Evolutionary conservation across 2,888 invertebrate species (phyloP).

Genomic region (Fragum sueziense): DNA sequence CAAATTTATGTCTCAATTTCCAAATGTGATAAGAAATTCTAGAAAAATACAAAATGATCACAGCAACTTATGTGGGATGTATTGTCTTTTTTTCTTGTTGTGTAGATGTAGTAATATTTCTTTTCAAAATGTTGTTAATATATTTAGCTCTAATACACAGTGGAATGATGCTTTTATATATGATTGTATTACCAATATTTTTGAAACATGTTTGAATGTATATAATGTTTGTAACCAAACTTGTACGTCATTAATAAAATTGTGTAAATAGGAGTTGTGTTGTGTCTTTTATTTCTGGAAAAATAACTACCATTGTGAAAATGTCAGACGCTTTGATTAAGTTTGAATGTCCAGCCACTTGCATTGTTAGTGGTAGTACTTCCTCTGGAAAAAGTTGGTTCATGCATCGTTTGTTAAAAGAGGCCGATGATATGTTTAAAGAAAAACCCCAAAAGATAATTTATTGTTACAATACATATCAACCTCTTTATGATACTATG

Average conservation of each 20-base stretch:
- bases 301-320: neutral
- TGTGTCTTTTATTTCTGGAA: neutral
- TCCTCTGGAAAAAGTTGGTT: constrained; percentile 46
- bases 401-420: constrained; percentile 38
- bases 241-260: constrained; percentile 39
- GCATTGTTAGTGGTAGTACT: constrained; percentile 42
- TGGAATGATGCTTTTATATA: constrained; percentile 48
- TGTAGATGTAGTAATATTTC: constrained; percentile 35
- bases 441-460: constrained; percentile 30
- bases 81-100: constrained; percentile 48
- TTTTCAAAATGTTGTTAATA: constrained; percentile 47
- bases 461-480: constrained; percentile 43
- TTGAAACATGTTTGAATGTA: constrained; percentile 29
- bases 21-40: constrained; percentile 14
- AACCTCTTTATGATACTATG: constrained; percentile 43
- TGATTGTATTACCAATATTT: constrained; percentile 29
- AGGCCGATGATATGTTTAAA: constrained; percentile 40
- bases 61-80: constrained; percentile 53
- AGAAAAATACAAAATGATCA: constrained; percentile 44
- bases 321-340: constrained; percentile 38
- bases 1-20: constrained; percentile 25
- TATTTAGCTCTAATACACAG: constrained; percentile 25
- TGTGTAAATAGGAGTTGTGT: neutral
- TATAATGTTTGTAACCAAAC: constrained; percentile 24
- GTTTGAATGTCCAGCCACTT: constrained; percentile 51